These are phyloP conservation scores for Melanotaenia maccullochi DNA, from an alignment of 2,797 vertebrate species.

Conservation along the genomic window DNA sequence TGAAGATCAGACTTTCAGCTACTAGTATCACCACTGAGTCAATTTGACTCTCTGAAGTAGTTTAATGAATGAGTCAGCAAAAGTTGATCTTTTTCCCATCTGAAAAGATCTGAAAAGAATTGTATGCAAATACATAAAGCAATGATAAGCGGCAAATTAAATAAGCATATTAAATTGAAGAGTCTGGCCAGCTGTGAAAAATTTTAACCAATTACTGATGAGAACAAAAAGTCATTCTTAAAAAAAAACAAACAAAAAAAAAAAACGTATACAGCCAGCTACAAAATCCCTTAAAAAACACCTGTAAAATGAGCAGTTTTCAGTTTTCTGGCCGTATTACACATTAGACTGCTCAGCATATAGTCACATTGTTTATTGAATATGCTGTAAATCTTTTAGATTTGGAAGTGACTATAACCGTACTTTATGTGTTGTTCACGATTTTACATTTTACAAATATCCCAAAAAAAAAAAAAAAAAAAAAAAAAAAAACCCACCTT, in stretches of 20 bases:
- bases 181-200: background rate
- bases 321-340: background rate
- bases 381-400: background rate
- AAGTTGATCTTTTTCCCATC: too few relatives aligned
- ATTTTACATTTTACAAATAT: too few relatives aligned
- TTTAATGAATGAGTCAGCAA: conserved; percentile 4
- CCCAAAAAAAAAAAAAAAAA: background rate
- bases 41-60: background rate
- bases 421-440: too few relatives aligned
- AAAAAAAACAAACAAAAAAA: background rate
- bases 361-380: background rate
- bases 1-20: background rate
- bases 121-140: background rate
- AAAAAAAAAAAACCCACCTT: conserved; percentile 77
- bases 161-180: background rate
- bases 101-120: background rate
- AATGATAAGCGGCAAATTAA: background rate
- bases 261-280: background rate
- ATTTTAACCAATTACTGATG: background rate
- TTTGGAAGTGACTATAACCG: too few relatives aligned
- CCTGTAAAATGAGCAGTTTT: background rate
- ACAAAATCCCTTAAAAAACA: background rate
- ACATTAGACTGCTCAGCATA: background rate
- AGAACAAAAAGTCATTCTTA: background rate
- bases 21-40: background rate